Conservation (phyloP, 2,113 vertebrate species). For the Hemibagrus wyckioides region DNA sequence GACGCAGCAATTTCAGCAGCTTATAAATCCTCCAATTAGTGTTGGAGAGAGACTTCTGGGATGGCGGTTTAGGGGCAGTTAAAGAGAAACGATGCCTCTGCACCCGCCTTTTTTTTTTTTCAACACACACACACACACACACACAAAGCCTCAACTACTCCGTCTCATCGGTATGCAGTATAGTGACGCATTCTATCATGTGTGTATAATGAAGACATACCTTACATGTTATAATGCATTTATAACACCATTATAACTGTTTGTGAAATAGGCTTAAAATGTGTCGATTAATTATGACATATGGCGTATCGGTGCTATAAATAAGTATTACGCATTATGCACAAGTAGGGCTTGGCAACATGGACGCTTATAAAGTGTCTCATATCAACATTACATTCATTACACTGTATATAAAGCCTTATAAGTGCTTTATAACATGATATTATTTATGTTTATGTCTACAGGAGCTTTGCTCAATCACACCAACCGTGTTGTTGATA, state of each 20-base stretch:
- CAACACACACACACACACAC: slow-evolving; percentile 2
- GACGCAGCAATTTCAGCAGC: slow-evolving; percentile 36
- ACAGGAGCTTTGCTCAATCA: neutral
- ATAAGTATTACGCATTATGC: no score
- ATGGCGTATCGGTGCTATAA: neutral
- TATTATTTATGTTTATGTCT: neutral
- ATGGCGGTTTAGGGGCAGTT: slow-evolving; percentile 16
- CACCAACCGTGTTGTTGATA: neutral
- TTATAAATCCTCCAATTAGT: slow-evolving; percentile 58
- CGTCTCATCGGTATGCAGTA: neutral
- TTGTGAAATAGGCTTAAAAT: neutral
- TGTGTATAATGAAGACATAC: neutral
- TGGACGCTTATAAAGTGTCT: neutral
- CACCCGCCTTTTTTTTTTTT: slow-evolving; percentile 2
- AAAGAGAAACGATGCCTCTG: slow-evolving; percentile 41
- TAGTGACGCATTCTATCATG: neutral
- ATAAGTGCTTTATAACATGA: neutral
- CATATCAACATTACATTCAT: neutral
- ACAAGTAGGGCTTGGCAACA: no score
- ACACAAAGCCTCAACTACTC: neutral
- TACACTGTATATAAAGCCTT: neutral
- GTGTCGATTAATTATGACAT: neutral
- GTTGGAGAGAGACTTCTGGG: slow-evolving; percentile 42
- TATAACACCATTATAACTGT: neutral
- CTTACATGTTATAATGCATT: neutral